Base-by-base conservation (phyloP, 2,113 vertebrate genomes). In the Gadus chalcogrammus region DNA sequence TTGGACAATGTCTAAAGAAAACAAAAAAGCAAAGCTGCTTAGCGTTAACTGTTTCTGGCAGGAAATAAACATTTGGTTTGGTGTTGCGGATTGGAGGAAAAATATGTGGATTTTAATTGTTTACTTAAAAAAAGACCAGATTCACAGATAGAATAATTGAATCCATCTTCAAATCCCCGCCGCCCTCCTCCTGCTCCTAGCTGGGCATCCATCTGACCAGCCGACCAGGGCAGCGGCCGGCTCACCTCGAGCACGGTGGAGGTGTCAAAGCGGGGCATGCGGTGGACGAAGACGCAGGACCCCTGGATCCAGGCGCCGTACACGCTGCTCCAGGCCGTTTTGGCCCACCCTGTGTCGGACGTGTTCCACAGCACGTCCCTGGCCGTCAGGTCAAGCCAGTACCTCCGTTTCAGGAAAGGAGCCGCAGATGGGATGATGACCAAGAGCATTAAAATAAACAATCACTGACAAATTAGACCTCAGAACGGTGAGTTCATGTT, bases 281-380 rank as follows among this genome's bases (percentile, higher is more conserved):
- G 69, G 71, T 91, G 92, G 42, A 71, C 78, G 85, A 95, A 94
- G 7, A 93, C 88, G 73, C 93, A 94, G 0, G 94, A 84, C 66
- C 94, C 94, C 78, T 94, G 92, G 67, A 71, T 93, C 93, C 93
- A 94, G 0, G 93, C 79, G 0, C 91, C 83, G 70, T 93, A 94
- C 28, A 95, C 15, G 11, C 92, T 93, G 42, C 91, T 93, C 93
- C 93, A 94, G 0, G 92, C 90, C 9, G 92, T 90, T 69, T 95
- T 94, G 42, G 90, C 93, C 93, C 93, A 95, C 61, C 93, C 93
- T 0, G 93, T 94, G 79, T 94, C 93, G 7, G 93, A 93, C 0
- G 88, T 92, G 73, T 93, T 94, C 94, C 93, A 95, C 69, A 94
- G 79, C 53, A 92, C 66, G 61, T 94, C 93, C 0, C 73, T 84